A percentile compares a stretch with the other conserved stretches of the same genome.
phyloP scores from a whole-genome alignment of 2,888 invertebrate genomes.

The Neria commutata region DNA sequence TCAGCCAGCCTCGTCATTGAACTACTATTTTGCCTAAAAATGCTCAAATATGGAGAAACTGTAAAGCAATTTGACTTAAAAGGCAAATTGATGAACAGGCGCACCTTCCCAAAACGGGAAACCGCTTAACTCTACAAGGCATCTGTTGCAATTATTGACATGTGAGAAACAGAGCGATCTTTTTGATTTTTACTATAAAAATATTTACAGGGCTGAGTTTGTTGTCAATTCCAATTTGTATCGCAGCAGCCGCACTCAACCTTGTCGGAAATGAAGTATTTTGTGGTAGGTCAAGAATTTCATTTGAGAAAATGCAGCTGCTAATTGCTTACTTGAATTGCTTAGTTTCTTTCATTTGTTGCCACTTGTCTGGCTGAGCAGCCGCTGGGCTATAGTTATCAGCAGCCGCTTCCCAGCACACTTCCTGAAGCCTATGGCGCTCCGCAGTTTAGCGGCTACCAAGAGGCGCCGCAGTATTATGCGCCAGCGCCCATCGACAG shows the following conservation, averaged over 20 bases:
- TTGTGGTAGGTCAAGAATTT: neutral
- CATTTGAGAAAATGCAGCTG: neutral
- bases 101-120: no score
- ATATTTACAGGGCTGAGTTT: neutral
- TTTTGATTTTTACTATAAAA: neutral
- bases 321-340: neutral
- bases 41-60: no score
- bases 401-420: neutral
- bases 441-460: neutral
- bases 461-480: neutral
- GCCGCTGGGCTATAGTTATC: neutral
- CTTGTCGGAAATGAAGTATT: neutral
- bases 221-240: no score
- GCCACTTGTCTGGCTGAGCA: neutral
- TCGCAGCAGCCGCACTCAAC: neutral
- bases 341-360: neutral
- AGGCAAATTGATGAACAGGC: no score
- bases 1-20: no score
- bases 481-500: slow-evolving; percentile 18
- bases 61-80: no score
- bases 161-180: neutral
- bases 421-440: neutral
- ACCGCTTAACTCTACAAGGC: no score
- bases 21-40: no score
- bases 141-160: no score